Conservation (phyloP, 2,113 vertebrate species). For the Brevimyrus niger region DNA sequence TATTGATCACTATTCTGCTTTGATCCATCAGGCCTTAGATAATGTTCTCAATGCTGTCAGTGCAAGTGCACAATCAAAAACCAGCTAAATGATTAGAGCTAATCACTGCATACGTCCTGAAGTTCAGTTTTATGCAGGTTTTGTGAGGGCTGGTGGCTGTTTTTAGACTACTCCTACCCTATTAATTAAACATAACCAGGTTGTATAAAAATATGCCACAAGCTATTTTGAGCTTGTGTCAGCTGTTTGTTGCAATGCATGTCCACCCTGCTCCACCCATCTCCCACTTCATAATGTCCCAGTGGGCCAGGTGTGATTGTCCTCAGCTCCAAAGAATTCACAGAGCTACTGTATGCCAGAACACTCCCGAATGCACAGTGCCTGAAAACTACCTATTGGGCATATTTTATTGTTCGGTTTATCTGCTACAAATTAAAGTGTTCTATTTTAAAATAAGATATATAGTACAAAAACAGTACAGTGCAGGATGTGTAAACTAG, state of each 20-base stretch:
- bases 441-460: neutral
- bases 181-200: neutral
- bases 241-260: neutral
- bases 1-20: neutral
- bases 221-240: neutral
- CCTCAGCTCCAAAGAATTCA: neutral
- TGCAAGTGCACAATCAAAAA: neutral
- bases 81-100: neutral
- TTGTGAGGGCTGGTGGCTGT: neutral
- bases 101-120: neutral
- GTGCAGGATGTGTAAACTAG: neutral
- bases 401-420: neutral
- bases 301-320: neutral
- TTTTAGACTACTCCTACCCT: neutral
- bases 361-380: neutral
- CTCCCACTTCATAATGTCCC: neutral
- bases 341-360: neutral
- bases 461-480: neutral
- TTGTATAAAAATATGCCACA: neutral
- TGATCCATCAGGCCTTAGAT: neutral
- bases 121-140: neutral
- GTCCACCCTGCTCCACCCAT: neutral
- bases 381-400: neutral
- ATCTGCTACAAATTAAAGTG: neutral
- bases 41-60: neutral